Percentiles rank a stretch among this genome's conserved stretches.
Evolutionary conservation across 2,797 vertebrate genomes (phyloP).

Genomic region (Pseudochaenichthys georgianus): DNA sequence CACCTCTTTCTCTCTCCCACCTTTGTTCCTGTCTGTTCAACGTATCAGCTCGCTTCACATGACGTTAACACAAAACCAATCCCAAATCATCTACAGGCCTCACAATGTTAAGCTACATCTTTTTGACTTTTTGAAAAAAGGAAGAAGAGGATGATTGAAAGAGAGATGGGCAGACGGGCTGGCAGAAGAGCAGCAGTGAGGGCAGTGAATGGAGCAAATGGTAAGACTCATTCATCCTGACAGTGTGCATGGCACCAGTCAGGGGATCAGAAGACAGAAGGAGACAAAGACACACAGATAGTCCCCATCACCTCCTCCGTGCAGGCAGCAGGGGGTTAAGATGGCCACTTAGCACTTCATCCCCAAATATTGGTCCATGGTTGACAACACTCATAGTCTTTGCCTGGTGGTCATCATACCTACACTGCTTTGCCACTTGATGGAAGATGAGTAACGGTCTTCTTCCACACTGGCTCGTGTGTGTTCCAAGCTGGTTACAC

Average conservation of each 20-base stretch:
- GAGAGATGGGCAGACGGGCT: conserved; percentile 32
- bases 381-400: background rate
- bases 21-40: background rate
- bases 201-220: conserved; percentile 28
- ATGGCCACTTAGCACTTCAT: conserved; percentile 8
- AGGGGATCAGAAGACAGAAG: conserved; percentile 20
- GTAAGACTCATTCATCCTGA: conserved; percentile 55
- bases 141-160: conserved; percentile 10
- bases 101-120: background rate
- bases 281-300: conserved; percentile 37
- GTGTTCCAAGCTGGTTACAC: too few species aligned
- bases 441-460: too few species aligned
- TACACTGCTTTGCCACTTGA: background rate
- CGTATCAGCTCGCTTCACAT: conserved; percentile 17
- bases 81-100: conserved; percentile 9
- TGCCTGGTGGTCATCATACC: background rate
- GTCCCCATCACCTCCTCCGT: conserved; percentile 26
- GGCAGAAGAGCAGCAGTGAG: conserved; percentile 41
- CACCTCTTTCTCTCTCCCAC: conserved; percentile 30
- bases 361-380: background rate
- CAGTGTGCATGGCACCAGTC: conserved; percentile 48
- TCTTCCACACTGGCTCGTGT: too few species aligned
- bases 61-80: background rate
- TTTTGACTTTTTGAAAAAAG: background rate
- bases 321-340: background rate